Evolutionary conservation across 1,140 invertebrate species (phyloP).

Genomic region (Littorina saxatilis): DNA sequence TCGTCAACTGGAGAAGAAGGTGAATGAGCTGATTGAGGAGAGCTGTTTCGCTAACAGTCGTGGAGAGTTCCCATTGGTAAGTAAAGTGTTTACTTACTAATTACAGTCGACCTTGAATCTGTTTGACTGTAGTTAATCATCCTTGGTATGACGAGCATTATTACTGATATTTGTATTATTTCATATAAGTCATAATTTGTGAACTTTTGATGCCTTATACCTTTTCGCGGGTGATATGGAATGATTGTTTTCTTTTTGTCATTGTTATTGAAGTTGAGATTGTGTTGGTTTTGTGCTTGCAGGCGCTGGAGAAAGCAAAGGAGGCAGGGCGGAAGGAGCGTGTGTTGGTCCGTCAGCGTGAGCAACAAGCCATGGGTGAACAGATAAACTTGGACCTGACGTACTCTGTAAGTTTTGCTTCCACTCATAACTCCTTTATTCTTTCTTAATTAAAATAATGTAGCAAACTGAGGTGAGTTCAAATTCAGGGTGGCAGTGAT

Average conservation of each 20-base stretch:
- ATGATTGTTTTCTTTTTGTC: no score
- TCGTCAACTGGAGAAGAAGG: constrained; percentile 86
- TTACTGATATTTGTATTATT: no score
- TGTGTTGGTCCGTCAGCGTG: constrained; percentile 91
- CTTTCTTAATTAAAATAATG: no score
- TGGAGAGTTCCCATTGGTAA: constrained; percentile 80
- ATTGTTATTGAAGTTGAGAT: no score
- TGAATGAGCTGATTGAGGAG: constrained; percentile 89
- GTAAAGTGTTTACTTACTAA: constrained; percentile 12
- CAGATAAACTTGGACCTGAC: constrained; percentile 95
- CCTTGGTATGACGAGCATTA: no score
- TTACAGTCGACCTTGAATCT: no score
- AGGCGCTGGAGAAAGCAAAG: constrained; percentile 93
- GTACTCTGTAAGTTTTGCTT: constrained; percentile 85
- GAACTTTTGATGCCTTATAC: no score
- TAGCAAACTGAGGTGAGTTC: not conserved
- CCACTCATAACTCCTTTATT: not conserved
- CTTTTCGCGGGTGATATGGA: no score
- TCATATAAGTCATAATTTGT: no score
- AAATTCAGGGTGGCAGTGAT: not conserved
- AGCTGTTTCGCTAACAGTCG: constrained; percentile 83
- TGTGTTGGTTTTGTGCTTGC: not conserved
- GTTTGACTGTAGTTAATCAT: no score
- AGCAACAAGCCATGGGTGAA: constrained; percentile 91
- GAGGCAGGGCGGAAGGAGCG: constrained; percentile 95